Percentiles rank a stretch among this genome's conserved stretches.
These are phyloP conservation scores for Pogonus chalceus DNA, from an alignment of 1,140 invertebrate species.

Conservation along the genomic window DNA sequence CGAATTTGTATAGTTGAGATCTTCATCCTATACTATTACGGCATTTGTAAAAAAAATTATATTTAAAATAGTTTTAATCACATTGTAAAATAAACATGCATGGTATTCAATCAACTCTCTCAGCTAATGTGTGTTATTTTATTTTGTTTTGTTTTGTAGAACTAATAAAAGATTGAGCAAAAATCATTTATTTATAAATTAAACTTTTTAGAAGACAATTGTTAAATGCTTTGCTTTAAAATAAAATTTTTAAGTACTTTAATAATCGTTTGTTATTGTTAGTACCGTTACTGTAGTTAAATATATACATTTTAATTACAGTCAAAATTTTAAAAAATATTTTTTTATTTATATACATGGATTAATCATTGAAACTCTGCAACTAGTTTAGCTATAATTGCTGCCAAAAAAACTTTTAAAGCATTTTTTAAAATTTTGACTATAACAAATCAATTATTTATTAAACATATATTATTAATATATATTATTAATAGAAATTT, in stretches of 20 bases:
- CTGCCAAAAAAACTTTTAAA: too few species aligned
- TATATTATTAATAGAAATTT: too few species aligned
- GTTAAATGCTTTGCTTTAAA: not conserved
- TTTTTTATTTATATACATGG: too few species aligned
- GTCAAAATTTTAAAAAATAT: not conserved
- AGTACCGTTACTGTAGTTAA: conserved; percentile 1
- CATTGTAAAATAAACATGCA: not conserved
- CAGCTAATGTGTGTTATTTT: not conserved
- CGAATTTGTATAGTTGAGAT: not conserved
- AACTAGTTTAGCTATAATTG: not conserved
- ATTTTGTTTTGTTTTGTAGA: not conserved
- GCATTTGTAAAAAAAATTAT: not conserved
- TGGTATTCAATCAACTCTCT: not conserved
- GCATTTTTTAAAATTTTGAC: not conserved
- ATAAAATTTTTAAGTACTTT: conserved; percentile 4
- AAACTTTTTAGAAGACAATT: not conserved
- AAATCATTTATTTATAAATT: not conserved
- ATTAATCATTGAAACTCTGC: not conserved
- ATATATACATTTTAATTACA: not conserved
- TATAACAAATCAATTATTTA: not conserved
- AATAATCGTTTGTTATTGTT: not conserved
- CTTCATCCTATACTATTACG: not conserved
- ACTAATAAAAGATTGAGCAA: conserved; percentile 1
- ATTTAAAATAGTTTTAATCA: not conserved
- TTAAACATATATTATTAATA: not conserved